Evolutionary conservation across 2,113 vertebrate genomes (phyloP), one percentile per base, ranked within the genome.

Genomic region (Atherinomorus stipes): DNA sequence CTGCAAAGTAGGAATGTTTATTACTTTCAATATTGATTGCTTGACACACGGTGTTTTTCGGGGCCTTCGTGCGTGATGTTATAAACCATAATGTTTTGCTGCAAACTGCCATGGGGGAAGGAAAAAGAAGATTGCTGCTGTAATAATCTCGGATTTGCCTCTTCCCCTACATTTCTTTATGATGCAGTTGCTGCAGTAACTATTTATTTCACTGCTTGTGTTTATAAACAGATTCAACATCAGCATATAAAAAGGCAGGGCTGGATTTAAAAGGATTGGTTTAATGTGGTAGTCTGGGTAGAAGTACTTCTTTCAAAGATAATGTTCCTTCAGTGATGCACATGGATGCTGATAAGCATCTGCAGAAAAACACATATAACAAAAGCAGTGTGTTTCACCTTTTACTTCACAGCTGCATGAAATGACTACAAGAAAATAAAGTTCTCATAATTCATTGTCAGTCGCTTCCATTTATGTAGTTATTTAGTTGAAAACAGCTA

Each of bases 1-100:
- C 19, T 59, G 68, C 51, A 71, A 80, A 71, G 4, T 51, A 31
- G 73, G 80, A 66, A 58, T 64, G 78, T 79, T 82, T 0, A 71
- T 38, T 22, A 23, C 23, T 52, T 60, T 71, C 26, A 71, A 52
- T 61, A 11, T 61, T 28, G 57, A 60, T 42, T 71, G 19, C 57
- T 42, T 61, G 0, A 52, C 59, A 60, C 15, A 23, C 13, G 25
- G 1, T 70, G 15, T 23, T 58, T 69, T 58, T 3, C 23, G 50
- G 59, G 18, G 49, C 56, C 34, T 70, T 34, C 62, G 47, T 51
- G 57, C 40, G 1, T 10, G 9, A 11, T 19, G 16, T 79, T 57
- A 53, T 64, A 53, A 63, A 45, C 21, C 19, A 4, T 21, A 21
- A 59, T 23, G 42, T 37, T 44, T 11, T 0, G 6, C 21, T 70